Evolutionary conservation across 1,140 invertebrate genomes (phyloP), one percentile per base, ranked within the genome.

Genomic region (Lasaia peninsularis): DNA sequence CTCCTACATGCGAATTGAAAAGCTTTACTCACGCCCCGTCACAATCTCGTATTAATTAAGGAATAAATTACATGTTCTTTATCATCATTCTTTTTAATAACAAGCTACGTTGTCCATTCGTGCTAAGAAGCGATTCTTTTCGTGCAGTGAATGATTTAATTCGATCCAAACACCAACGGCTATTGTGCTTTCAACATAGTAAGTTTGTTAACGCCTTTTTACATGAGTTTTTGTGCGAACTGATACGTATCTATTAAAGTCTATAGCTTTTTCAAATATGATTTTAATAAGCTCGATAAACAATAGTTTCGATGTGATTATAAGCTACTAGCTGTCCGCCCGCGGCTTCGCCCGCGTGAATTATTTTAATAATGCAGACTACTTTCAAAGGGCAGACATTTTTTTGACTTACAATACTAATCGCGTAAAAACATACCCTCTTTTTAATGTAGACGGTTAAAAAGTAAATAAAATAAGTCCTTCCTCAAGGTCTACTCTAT

Each of bases 91-190:
- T 72, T 78, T 83, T 78, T 87, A 84, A 85, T 85, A 82, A 84
- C 78, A 87, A 73, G 69, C 79, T 80, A 76, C 84, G 81, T 84
- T 82, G 72, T 75, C 67, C 78, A 74, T 87, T 87, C 84, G 81
- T 87, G 81, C 70, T 65, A 84, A 82, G 80, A 62, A 82, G 71
- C 81, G 76, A 87, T 87, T 87, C 76, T 82, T 71, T 83, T 80
- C 79, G 82, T 73, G 67, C 81, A 73, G 68, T 78, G 72, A 70
- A 67, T 85, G 82, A 78, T 87, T 84, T 86, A 86, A 86, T 86
- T 80, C 78, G 74, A 70, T 75, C 67, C 67, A 65, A 81, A 80
- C 73, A 75, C 72, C 50, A 53, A 21, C 16, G 40, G 34, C 14
- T 35, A 37, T 35, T 35, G 16, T 53, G 31, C 52, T 21, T 33